Conservation (phyloP, 1,140 invertebrate genomes). For the Pygmarrhopalites habei region DNA sequence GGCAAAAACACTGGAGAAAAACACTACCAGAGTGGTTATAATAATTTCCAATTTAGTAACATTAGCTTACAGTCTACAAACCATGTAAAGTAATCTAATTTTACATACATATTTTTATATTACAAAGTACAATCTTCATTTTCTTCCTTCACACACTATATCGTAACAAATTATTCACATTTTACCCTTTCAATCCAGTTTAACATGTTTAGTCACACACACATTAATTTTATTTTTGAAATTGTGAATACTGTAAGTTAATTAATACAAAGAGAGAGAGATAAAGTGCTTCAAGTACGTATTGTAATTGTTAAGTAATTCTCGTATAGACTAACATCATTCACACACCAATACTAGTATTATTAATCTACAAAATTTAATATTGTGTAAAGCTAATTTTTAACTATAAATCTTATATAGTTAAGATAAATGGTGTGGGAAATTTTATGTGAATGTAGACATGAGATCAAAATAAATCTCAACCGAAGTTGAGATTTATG, state of each 20-base stretch:
- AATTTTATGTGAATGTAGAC: neutral
- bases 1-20: slow-evolving; percentile 12
- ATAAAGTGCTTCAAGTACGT: too few relatives aligned
- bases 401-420: too few relatives aligned
- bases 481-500: neutral
- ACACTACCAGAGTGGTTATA: slow-evolving; percentile 13
- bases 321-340: neutral
- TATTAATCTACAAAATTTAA: too few relatives aligned
- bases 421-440: too few relatives aligned
- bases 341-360: neutral
- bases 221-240: neutral
- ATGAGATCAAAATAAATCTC: neutral
- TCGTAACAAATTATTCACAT: neutral
- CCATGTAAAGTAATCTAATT: too few relatives aligned
- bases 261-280: too few relatives aligned
- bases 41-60: neutral
- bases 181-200: neutral
- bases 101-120: too few relatives aligned
- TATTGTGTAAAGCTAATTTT: too few relatives aligned
- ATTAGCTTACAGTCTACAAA: too few relatives aligned
- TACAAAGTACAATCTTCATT: too few relatives aligned
- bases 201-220: neutral
- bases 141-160: neutral
- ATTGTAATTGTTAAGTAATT: neutral
- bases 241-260: slow-evolving; percentile 4